Percentiles rank a stretch among this genome's conserved stretches.
Evolutionary conservation across 2,888 invertebrate species (phyloP).

Genomic region (Cheilosia impressa): DNA sequence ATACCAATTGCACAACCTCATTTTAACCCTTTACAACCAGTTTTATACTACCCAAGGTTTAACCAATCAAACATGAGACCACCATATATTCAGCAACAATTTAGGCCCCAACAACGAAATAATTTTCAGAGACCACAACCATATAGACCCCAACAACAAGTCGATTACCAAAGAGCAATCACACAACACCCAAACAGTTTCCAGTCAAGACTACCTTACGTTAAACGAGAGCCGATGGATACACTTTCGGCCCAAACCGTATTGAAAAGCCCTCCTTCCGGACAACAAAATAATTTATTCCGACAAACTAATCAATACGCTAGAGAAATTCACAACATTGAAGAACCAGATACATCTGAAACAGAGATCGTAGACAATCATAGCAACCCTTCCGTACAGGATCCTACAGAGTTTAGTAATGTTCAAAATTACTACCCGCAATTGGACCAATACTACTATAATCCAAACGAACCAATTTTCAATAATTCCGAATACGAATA

Average conservation of each 20-base stretch:
- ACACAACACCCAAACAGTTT: neutral
- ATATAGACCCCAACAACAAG: conserved; percentile 9
- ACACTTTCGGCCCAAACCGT: neutral
- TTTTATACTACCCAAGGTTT: neutral
- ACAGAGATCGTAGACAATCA: neutral
- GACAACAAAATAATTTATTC: neutral
- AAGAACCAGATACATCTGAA: neutral
- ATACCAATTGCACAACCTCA: neutral
- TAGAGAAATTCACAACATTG: neutral
- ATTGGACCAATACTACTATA: conserved; percentile 4
- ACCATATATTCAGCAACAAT: neutral
- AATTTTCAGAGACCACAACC: neutral
- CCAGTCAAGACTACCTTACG: neutral
- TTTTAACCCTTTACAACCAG: neutral
- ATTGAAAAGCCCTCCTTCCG: neutral
- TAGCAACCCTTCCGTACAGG: neutral
- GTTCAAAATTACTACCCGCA: conserved; percentile 2
- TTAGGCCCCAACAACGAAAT: neutral
- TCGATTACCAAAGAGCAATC: neutral
- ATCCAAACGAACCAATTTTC: neutral
- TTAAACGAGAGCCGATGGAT: conserved; percentile 45
- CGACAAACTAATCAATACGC: neutral
- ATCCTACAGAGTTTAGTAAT: neutral
- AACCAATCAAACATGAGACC: conserved; percentile 8
- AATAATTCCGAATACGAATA: neutral